Percentiles rank a stretch among this genome's conserved stretches.
These are phyloP conservation scores for Columbina picui DNA, from an alignment of 2,113 vertebrate species.

Conservation along the genomic window DNA sequence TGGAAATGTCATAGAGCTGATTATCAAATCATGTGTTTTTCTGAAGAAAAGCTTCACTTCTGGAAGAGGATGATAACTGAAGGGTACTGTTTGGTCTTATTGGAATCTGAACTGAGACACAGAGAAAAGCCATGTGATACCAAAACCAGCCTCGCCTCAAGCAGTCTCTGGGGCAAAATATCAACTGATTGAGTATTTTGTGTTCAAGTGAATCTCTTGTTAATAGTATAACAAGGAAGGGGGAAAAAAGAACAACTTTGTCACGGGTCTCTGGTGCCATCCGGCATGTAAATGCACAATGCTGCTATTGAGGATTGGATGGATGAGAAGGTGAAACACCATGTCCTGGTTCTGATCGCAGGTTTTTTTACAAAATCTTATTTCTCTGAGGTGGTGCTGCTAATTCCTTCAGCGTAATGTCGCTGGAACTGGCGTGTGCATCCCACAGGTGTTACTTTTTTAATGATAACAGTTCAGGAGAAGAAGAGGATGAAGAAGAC, in stretches of 20 bases:
- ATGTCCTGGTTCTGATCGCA: neutral
- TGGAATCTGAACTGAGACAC: neutral
- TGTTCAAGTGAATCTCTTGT: neutral
- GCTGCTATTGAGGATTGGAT: neutral
- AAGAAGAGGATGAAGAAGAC: neutral
- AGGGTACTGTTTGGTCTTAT: neutral
- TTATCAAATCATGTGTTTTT: neutral
- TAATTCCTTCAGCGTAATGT: neutral
- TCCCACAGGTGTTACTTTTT: neutral
- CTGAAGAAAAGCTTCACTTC: neutral
- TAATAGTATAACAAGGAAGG: neutral
- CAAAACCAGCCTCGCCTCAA: neutral
- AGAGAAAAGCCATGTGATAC: constrained; percentile 8
- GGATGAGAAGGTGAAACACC: neutral
- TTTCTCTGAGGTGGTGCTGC: neutral
- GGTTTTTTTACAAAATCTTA: neutral
- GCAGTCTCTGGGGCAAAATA: neutral
- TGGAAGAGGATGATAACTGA: neutral
- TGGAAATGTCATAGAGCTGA: neutral
- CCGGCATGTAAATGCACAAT: neutral
- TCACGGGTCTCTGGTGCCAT: neutral
- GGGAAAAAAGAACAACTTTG: neutral
- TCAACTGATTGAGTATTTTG: neutral
- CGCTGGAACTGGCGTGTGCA: neutral
- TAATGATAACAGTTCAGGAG: neutral